Percentiles rank a stretch among this genome's conserved stretches.
phyloP scores from a whole-genome alignment of 2,888 invertebrate species.

The Subacronicta megacephala region DNA sequence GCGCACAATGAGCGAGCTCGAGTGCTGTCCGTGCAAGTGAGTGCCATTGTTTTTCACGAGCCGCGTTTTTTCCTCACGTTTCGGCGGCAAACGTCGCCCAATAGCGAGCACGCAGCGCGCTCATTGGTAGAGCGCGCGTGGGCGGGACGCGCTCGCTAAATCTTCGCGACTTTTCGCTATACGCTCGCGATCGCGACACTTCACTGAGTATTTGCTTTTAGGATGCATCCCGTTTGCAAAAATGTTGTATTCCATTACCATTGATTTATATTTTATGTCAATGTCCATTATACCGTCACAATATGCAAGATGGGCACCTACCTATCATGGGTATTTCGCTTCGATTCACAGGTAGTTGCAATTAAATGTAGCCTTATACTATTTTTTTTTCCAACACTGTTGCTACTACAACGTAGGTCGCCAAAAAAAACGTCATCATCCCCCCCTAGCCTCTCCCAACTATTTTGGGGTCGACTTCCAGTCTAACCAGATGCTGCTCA shows the following conservation, averaged over 20 bases:
- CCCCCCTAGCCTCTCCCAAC: too few species aligned
- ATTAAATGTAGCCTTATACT: too few species aligned
- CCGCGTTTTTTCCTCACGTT: constrained; percentile 73
- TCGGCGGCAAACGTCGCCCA: constrained; percentile 70
- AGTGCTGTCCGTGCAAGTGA: constrained; percentile 72
- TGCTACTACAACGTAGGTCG: too few species aligned
- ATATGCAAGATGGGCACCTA: constrained; percentile 2
- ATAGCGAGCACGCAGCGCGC: constrained; percentile 66
- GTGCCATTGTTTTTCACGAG: constrained; percentile 85
- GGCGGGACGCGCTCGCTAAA: constrained; percentile 69
- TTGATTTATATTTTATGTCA: too few species aligned
- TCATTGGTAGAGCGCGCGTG: constrained; percentile 74
- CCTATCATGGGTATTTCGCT: too few species aligned
- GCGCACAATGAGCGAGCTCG: constrained; percentile 66
- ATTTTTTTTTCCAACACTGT: too few species aligned
- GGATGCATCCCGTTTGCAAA: constrained; percentile 68
- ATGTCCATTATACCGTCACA: constrained; percentile 13
- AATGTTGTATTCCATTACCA: constrained; percentile 44
- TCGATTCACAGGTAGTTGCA: too few species aligned
- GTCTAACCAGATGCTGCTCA: too few species aligned
- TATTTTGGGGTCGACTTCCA: too few species aligned
- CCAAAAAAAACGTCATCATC: too few species aligned
- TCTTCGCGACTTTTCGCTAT: constrained; percentile 74
- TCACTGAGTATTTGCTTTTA: constrained; percentile 71
- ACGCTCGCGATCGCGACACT: constrained; percentile 53